These are phyloP conservation scores for Homalodisca vitripennis DNA, from an alignment of 1,140 invertebrate genomes.

Conservation along the genomic window DNA sequence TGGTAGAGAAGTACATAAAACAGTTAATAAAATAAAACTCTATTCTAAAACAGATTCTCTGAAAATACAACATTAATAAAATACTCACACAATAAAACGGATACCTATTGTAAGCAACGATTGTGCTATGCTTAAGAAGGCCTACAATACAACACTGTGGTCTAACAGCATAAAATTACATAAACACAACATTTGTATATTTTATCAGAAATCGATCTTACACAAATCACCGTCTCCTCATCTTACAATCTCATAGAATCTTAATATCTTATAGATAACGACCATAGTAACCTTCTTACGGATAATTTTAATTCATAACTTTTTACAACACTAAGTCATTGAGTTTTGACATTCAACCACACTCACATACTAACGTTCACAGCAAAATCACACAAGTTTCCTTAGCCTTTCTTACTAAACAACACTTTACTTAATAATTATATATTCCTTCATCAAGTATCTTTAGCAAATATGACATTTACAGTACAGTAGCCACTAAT, in stretches of 20 bases:
- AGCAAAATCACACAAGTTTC: not conserved
- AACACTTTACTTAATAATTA: not conserved
- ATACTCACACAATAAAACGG: not conserved
- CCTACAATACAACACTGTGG: not conserved
- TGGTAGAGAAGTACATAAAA: not conserved
- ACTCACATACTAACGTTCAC: not conserved
- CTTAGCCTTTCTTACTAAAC: not conserved
- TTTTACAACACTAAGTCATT: not conserved
- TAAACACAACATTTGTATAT: not conserved
- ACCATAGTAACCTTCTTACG: not conserved
- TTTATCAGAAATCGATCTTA: not conserved
- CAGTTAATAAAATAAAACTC: not conserved
- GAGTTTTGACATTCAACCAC: not conserved
- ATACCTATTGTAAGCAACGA: constrained; percentile 1
- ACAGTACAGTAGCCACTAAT: constrained; percentile 5
- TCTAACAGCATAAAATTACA: not conserved
- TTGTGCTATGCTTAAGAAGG: constrained; percentile 9
- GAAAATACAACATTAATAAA: constrained; percentile 2
- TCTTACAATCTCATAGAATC: not conserved
- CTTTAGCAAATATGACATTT: not conserved
- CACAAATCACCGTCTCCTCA: not conserved
- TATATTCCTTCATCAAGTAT: not conserved
- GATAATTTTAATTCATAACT: not conserved
- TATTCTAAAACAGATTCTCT: constrained; percentile 8
- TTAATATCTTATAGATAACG: not conserved